These are phyloP conservation scores for Ceratitis capitata DNA, from an alignment of 1,140 invertebrate genomes.

Conservation along the genomic window DNA sequence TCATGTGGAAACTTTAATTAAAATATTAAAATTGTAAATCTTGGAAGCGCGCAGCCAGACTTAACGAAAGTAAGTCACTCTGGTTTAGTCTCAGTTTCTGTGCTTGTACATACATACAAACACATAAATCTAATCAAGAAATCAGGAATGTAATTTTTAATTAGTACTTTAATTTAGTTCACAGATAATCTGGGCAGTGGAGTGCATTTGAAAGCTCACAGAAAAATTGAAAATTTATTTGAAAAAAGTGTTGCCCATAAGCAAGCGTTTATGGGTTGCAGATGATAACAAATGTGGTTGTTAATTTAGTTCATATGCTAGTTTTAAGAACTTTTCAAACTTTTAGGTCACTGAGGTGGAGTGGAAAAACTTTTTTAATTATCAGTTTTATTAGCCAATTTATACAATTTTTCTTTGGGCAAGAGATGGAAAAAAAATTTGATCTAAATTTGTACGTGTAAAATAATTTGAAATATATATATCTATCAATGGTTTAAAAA, in stretches of 20 bases:
- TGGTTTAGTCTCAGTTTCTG: not conserved
- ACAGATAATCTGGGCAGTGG: not conserved
- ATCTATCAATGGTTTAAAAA: no score
- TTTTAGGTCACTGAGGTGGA: not conserved
- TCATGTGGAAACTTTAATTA: slow-evolving; percentile 21
- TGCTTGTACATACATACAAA: not conserved
- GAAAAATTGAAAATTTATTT: not conserved
- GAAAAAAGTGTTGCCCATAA: not conserved
- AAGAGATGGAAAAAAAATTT: no score
- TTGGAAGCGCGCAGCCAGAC: not conserved
- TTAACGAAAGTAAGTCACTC: not conserved
- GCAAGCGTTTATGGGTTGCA: not conserved
- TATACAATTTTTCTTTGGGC: not conserved
- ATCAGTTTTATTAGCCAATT: not conserved
- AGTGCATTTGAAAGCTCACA: no score
- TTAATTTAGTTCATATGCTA: not conserved
- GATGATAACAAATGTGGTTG: not conserved
- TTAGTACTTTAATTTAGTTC: slow-evolving; percentile 18
- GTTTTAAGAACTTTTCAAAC: not conserved
- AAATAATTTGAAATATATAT: no score
- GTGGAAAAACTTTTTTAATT: not conserved
- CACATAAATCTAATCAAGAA: not conserved
- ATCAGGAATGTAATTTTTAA: slow-evolving; percentile 38
- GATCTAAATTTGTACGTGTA: no score
- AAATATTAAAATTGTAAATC: slow-evolving; percentile 38